A percentile compares a stretch with the other conserved stretches of the same genome.
These are phyloP conservation scores for Fratercula arctica DNA, from an alignment of 2,797 vertebrate genomes.

Conservation along the genomic window DNA sequence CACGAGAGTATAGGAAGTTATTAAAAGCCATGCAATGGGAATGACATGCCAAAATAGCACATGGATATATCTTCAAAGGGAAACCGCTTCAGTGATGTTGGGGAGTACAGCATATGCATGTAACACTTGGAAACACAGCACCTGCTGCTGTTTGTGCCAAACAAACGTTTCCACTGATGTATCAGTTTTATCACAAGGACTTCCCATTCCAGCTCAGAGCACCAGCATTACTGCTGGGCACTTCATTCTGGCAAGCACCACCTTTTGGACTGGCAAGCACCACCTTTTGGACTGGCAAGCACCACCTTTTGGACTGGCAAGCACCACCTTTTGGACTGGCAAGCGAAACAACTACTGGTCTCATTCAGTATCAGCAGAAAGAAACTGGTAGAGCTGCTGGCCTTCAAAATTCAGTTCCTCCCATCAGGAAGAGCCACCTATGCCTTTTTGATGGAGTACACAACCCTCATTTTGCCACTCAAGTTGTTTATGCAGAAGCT, in stretches of 20 bases:
- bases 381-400: neutral
- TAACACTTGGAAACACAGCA: slow-evolving; percentile 21
- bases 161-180: neutral
- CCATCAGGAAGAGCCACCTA: neutral
- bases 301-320: neutral
- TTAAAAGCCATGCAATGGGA: neutral
- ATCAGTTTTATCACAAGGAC: slow-evolving; percentile 4
- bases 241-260: neutral
- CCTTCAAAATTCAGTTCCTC: neutral
- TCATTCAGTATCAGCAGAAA: neutral
- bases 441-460: neutral
- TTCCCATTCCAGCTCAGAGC: neutral
- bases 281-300: neutral
- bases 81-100: neutral
- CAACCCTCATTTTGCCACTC: neutral
- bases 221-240: neutral
- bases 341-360: neutral
- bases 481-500: neutral
- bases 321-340: neutral
- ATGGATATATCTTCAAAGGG: slow-evolving; percentile 1
- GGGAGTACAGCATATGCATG: neutral
- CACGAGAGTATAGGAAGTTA: neutral
- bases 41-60: neutral
- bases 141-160: slow-evolving; percentile 49
- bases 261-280: neutral